Evolutionary conservation across 2,888 invertebrate species (phyloP).

Genomic region (Iphiclides podalirius): DNA sequence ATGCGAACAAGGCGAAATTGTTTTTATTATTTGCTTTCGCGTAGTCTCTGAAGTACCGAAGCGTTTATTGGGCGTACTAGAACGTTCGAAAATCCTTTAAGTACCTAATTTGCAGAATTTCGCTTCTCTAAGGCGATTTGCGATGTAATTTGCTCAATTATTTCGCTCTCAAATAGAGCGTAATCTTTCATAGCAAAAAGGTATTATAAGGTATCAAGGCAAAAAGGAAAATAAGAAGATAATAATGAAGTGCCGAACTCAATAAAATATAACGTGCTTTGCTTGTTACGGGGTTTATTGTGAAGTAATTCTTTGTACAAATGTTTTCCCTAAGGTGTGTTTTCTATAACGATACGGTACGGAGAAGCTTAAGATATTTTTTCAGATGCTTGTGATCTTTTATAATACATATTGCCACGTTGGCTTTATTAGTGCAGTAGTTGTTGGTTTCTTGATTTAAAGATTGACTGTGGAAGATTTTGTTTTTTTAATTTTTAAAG

Average conservation of each 20-base stretch:
- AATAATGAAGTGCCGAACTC: constrained; percentile 58
- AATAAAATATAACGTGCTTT: constrained; percentile 43
- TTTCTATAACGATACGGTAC: not conserved
- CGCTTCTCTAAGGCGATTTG: constrained; percentile 60
- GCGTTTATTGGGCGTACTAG: constrained; percentile 1
- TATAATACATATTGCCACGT: not conserved
- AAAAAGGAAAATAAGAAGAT: constrained; percentile 60
- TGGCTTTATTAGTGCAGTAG: no score
- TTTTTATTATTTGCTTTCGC: no score
- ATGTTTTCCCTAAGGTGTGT: not conserved
- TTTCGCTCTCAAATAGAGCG: constrained; percentile 58
- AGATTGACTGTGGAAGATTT: not conserved
- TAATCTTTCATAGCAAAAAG: constrained; percentile 58
- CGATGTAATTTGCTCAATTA: constrained; percentile 65
- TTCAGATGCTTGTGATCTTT: not conserved
- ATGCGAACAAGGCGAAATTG: no score
- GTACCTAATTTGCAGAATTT: constrained; percentile 66
- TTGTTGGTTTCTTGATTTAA: no score
- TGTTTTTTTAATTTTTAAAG: not conserved
- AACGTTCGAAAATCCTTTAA: constrained; percentile 53
- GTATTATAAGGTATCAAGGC: constrained; percentile 51
- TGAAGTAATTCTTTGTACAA: not conserved
- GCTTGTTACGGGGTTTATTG: constrained; percentile 26
- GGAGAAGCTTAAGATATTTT: not conserved
- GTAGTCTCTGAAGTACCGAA: no score